Evolutionary conservation across 2,113 vertebrate species (phyloP), one percentile per base, ranked within the genome.

Genomic region (Macquaria ambigua): DNA sequence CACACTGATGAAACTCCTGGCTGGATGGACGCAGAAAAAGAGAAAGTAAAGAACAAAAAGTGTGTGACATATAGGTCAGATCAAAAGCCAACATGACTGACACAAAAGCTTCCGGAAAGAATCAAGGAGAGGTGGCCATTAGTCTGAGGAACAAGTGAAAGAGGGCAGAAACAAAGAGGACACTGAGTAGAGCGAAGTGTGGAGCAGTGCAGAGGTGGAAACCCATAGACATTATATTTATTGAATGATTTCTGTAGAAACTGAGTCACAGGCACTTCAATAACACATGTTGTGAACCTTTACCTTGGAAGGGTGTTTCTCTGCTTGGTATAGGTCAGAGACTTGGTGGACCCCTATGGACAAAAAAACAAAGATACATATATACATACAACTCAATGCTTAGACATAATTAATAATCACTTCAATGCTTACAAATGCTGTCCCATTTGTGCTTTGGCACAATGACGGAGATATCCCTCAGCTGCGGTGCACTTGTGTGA

Each of bases 221-320:
- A 73, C 5, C 25, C 5, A 48, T 0, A 18, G 23, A 39, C 23
- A n/a, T 50, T 10, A 37, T 28, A 52, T 46, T 8, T 23, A 41
- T 48, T 39, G 2, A 46, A 46, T 46, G 11, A 46, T 15, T 46
- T 46, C 11, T 46, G 43, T 46, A 14, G 43, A 46, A 46, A 48
- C 23, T 18, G 66, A 48, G 23, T 6, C 8, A 25, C 23, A 20
- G 18, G n/a, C 18, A 67, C 78, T 63, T 72, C 43, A 69, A 31
- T 8, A 21, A 62, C 31, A 28, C 21, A 25, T 11, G 25, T 2
- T 39, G 3, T 34, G 15, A 84, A 12, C 48, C 20, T 83, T 88
- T 93, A 95, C 94, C 94, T 91, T 39, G 93, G 94, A 52, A 95
- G 79, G 14, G 93, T 94, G 90, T 91, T 95, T 46, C 94, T 93